A percentile compares a stretch with the other conserved stretches of the same genome.
phyloP scores from a whole-genome alignment of 2,797 vertebrate species.

The Coluber constrictor region DNA sequence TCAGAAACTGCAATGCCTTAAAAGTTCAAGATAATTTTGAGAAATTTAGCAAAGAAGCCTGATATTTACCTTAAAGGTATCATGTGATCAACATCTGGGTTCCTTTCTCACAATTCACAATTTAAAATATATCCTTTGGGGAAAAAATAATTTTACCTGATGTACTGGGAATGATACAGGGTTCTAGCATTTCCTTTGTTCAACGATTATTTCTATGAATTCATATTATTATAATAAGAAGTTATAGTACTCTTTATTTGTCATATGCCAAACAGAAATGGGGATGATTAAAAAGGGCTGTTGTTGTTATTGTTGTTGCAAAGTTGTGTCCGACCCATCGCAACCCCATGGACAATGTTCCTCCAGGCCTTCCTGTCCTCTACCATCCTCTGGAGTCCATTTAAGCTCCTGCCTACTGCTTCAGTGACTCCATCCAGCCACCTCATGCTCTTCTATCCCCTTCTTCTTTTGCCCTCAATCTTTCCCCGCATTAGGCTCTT shows the following conservation, averaged over 20 bases:
- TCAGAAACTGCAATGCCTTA: conserved; percentile 18
- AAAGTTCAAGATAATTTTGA: conserved; percentile 4
- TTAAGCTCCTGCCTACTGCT: no score
- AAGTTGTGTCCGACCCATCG: no score
- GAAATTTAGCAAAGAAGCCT: conserved; percentile 15
- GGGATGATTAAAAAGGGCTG: background rate
- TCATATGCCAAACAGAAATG: background rate
- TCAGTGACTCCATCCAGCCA: no score
- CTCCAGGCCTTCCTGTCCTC: no score
- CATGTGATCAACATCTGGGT: background rate
- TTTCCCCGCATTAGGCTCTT: no score
- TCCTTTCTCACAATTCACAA: background rate
- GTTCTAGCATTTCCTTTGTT: background rate
- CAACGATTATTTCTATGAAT: background rate
- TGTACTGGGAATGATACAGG: background rate
- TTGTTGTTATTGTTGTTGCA: no score
- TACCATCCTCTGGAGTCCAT: no score
- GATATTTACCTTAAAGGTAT: background rate
- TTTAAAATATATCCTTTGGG: background rate
- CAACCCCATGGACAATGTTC: no score
- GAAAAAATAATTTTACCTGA: background rate
- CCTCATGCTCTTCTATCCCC: no score
- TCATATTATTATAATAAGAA: background rate
- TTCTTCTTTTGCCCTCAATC: no score
- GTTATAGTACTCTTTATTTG: background rate